These are phyloP conservation scores for Tokudaia tokunoshimensis DNA, from an alignment of 2,797 vertebrate species.

Conservation along the genomic window DNA sequence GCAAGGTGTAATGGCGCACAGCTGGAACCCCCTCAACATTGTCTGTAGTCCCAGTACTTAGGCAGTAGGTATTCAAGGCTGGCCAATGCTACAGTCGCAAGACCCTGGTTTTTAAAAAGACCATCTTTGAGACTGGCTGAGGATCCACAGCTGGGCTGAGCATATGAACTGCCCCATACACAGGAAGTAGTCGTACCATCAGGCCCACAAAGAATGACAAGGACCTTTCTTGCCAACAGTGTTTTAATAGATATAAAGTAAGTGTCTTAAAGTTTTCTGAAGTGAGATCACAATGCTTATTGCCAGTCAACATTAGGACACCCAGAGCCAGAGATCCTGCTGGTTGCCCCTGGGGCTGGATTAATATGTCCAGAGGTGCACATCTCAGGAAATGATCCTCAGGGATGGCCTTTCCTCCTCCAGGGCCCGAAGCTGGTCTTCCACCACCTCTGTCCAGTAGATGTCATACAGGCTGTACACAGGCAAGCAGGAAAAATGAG, in stretches of 20 bases:
- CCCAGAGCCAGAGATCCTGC: not conserved
- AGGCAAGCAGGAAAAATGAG: not conserved
- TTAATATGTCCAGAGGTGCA: not conserved
- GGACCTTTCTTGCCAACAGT: not conserved
- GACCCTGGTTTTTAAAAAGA: not conserved
- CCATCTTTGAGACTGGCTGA: not conserved
- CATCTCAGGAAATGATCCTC: conserved; percentile 86
- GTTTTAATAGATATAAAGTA: conserved; percentile 69
- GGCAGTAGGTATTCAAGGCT: not conserved
- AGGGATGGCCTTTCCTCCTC: conserved; percentile 83
- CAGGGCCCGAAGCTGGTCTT: conserved; percentile 83
- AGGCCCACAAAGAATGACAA: not conserved
- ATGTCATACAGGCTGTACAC: conserved; percentile 86
- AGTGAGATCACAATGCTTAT: not conserved
- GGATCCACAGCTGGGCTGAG: not conserved
- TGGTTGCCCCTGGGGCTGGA: not conserved
- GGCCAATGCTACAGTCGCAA: not conserved
- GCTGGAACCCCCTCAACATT: too few relatives aligned
- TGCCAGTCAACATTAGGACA: not conserved
- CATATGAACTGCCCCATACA: not conserved
- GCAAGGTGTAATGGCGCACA: not conserved
- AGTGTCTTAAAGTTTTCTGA: not conserved
- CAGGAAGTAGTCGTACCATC: not conserved
- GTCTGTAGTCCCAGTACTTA: too few relatives aligned
- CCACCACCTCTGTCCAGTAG: conserved; percentile 81